phyloP scores from a whole-genome alignment of 2,113 vertebrate genomes.

The Alligator mississippiensis region DNA sequence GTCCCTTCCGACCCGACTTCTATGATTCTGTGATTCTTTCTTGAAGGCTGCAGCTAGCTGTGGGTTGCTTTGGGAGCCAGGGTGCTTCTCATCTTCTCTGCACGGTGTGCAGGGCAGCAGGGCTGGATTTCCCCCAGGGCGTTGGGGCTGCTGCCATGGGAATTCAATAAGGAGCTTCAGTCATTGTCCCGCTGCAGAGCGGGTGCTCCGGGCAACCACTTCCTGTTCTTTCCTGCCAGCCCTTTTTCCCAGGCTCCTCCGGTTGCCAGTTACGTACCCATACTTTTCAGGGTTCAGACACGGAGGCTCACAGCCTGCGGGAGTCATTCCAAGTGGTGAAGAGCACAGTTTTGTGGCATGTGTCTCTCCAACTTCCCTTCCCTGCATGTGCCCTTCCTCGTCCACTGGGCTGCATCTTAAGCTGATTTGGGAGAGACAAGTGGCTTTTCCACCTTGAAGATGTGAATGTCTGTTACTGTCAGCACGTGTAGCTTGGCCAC shows the following conservation, averaged over 20 bases:
- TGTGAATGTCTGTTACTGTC: neutral
- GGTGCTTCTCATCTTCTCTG: neutral
- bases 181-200: neutral
- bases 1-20: no score
- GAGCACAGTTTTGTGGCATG: constrained; percentile 18
- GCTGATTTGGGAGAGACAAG: constrained; percentile 11
- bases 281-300: neutral
- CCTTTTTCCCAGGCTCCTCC: neutral
- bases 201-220: neutral
- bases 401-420: constrained; percentile 41
- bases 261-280: neutral
- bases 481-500: neutral
- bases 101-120: neutral
- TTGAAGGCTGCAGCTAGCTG: neutral
- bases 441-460: constrained; percentile 38
- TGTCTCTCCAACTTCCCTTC: neutral
- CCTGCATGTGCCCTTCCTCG: constrained; percentile 62
- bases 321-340: neutral
- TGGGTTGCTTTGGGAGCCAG: neutral
- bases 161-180: constrained; percentile 29
- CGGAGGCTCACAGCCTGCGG: neutral
- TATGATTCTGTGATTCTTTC: neutral
- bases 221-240: neutral
- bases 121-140: neutral
- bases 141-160: neutral